phyloP scores from a whole-genome alignment of 2,888 invertebrate genomes.

The Stenodera caucasica region DNA sequence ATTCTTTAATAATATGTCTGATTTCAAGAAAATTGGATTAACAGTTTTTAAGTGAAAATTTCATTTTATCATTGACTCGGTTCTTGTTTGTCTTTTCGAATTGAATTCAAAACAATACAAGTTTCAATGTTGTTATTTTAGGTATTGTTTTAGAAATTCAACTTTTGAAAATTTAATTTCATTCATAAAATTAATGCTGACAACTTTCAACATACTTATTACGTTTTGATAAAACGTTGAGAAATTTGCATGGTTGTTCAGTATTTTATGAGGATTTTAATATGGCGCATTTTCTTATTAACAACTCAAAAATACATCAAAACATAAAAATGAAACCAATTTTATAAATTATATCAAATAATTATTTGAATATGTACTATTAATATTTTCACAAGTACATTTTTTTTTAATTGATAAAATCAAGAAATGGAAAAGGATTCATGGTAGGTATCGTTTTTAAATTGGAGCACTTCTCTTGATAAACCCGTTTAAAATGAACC shows the following conservation, averaged over 20 bases:
- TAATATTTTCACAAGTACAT: too few species aligned
- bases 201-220: background rate
- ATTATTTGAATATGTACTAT: too few species aligned
- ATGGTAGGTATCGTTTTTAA: background rate
- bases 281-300: background rate
- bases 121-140: slow-evolving; percentile 13
- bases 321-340: too few species aligned
- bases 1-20: too few species aligned
- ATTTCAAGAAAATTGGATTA: too few species aligned
- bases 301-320: background rate
- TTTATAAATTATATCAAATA: background rate
- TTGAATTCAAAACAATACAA: background rate
- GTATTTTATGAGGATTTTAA: background rate
- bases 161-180: slow-evolving; percentile 13
- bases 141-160: slow-evolving; percentile 15
- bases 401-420: too few species aligned
- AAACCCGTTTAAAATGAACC: slow-evolving; percentile 21
- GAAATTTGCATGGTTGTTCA: background rate
- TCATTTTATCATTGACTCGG: too few species aligned
- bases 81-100: background rate
- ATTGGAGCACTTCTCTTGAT: slow-evolving; percentile 20
- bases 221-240: background rate
- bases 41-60: too few species aligned
- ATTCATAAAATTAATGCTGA: slow-evolving; percentile 8
- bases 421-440: background rate